A percentile compares a stretch with the other conserved stretches of the same genome.
These are phyloP conservation scores for Malthinus flaveolus DNA, from an alignment of 2,888 invertebrate genomes.

Conservation along the genomic window DNA sequence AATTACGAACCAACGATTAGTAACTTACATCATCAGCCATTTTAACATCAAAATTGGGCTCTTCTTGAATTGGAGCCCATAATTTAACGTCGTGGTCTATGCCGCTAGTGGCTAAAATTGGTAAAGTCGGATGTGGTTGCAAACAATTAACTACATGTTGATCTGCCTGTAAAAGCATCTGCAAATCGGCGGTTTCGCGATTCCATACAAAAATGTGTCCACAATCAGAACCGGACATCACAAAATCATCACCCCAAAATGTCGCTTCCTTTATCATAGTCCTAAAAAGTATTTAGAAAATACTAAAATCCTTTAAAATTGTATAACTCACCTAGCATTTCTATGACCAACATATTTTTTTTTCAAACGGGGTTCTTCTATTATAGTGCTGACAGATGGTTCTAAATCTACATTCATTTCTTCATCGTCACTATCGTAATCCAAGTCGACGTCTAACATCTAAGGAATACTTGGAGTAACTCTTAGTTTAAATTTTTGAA, in stretches of 20 bases:
- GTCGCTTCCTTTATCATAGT: constrained; percentile 86
- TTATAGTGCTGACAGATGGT: constrained; percentile 32
- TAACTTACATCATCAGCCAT: constrained; percentile 66
- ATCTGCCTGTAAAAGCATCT: constrained; percentile 79
- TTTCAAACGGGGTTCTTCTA: constrained; percentile 60
- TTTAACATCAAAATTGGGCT: constrained; percentile 63
- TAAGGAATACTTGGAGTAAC: constrained; percentile 9
- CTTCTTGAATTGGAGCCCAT: constrained; percentile 73
- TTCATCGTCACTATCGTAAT: constrained; percentile 43
- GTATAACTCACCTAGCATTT: constrained; percentile 65
- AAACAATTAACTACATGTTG: constrained; percentile 83
- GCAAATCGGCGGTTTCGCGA: constrained; percentile 67
- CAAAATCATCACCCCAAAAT: constrained; percentile 80
- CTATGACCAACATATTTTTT: constrained; percentile 78
- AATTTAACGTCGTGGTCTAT: constrained; percentile 86
- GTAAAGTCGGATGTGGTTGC: constrained; percentile 79
- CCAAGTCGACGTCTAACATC: constrained; percentile 47
- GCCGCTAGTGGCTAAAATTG: constrained; percentile 80
- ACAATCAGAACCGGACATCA: constrained; percentile 89
- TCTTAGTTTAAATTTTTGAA: neutral
- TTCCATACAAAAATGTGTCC: constrained; percentile 87
- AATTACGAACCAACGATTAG: neutral
- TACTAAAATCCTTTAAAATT: neutral
- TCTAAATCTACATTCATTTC: constrained; percentile 30
- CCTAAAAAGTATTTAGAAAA: constrained; percentile 55